Evolutionary conservation across 1,140 invertebrate genomes (phyloP).

Genomic region (Mercenaria mercenaria): DNA sequence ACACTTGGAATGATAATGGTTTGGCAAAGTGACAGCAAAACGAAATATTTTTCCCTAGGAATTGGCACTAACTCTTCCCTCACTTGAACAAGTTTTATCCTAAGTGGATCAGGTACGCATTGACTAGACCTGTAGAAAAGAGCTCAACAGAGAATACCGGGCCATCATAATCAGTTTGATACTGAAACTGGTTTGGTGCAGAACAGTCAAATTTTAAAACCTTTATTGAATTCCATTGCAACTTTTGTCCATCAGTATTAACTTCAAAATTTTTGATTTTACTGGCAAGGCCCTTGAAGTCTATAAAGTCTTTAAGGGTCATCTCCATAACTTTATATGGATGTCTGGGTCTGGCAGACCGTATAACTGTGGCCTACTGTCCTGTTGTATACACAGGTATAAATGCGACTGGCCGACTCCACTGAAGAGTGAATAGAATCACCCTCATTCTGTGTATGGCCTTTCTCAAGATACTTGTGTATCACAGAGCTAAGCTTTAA

Average conservation of each 20-base stretch:
- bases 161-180: conserved; percentile 50
- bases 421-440: conserved; percentile 39
- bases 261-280: conserved; percentile 21
- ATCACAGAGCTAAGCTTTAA: neutral
- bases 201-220: neutral
- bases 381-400: conserved; percentile 22
- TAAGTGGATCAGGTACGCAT: neutral
- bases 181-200: conserved; percentile 20
- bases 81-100: neutral
- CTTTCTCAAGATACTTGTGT: conserved; percentile 42
- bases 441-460: conserved; percentile 51
- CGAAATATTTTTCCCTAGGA: neutral
- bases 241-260: neutral
- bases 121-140: conserved; percentile 14
- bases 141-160: neutral
- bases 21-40: conserved; percentile 2
- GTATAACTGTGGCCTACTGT: conserved; percentile 33
- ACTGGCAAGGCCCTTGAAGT: neutral
- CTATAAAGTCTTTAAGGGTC: neutral
- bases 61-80: neutral
- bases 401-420: neutral
- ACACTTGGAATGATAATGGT: conserved; percentile 17
- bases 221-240: conserved; percentile 16
- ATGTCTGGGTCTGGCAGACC: neutral
- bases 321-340: conserved; percentile 37